These are phyloP conservation scores for Porites evermanni DNA, from an alignment of 92 coral and sea anemone species.

Conservation along the genomic window DNA sequence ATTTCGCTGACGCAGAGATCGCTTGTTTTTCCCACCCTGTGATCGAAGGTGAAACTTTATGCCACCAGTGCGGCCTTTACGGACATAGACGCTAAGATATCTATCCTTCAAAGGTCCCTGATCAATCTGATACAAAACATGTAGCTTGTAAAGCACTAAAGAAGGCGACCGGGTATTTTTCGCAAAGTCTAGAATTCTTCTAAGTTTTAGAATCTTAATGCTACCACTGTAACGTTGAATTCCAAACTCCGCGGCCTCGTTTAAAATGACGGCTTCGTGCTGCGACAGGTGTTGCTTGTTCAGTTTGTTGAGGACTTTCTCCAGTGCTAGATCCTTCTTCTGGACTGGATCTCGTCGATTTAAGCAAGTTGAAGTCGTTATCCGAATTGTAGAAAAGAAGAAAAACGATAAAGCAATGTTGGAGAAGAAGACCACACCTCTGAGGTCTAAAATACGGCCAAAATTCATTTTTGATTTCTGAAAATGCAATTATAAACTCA, in stretches of 20 bases:
- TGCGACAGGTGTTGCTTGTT: not conserved
- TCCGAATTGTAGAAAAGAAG: not conserved
- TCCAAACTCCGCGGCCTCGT: constrained; percentile 27
- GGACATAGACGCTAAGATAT: not conserved
- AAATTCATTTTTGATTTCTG: not conserved
- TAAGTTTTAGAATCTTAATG: not conserved
- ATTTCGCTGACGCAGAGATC: not conserved
- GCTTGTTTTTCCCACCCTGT: not conserved
- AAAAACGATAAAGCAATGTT: not conserved
- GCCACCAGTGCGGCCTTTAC: not conserved
- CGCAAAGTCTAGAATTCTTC: constrained; percentile 11
- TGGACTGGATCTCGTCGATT: not conserved
- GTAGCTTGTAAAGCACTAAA: constrained; percentile 7
- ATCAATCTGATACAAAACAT: constrained; percentile 19
- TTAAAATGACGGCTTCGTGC: not conserved
- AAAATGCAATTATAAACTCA: not conserved
- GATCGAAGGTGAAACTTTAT: not conserved
- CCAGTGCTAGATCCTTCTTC: not conserved
- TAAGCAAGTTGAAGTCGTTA: not conserved
- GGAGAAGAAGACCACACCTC: not conserved
- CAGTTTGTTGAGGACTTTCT: not conserved
- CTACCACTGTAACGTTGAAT: not conserved
- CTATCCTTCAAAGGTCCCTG: constrained; percentile 6
- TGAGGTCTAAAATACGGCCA: not conserved
- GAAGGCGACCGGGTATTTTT: not conserved